Base-by-base conservation (phyloP, 2,797 vertebrate species). In the Meriones psammophilus region DNA sequence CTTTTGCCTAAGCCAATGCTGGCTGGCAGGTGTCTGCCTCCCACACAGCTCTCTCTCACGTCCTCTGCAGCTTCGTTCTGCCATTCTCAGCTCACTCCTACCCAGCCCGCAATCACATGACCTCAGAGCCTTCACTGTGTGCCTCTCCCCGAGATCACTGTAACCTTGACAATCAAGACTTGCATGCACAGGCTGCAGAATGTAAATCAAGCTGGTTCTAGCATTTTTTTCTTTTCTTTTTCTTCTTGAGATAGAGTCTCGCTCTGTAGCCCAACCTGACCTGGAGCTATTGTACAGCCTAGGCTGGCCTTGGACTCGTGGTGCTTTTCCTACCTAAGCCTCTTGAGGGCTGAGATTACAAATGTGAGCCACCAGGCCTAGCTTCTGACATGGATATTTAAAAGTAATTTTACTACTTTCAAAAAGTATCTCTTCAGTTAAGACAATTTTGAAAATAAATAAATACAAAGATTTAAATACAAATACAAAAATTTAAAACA, bases 401-500 rank as follows among this genome's bases (percentile, higher is more conserved):
- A 89, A 88, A 80, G 84, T 66, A n/a, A 39, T 88, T 88, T 76
- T 64, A 46, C n/a, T 91, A 22, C 74, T 85, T 94, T 89, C 7
- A 33, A 50, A 50, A 50, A 50, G 50, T 50, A 50, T 50, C 50
- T 42, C 36, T 73, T 81, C 17, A 15, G 28, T 83, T 69, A 76
- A 94, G 92, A 79, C 36, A 84, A 8, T 20, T 95, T 89, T 66
- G 74, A 94, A 97, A 94, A 91, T 89, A 90, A 96, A 89, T 15
- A 79, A 88, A 91, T 88, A 76, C 17, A 86, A 92, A 89, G 85
- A 42, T 42, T 42, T 42, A 42, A 42, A 42, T 42, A 42, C 42
- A 42, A 42, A 42, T 42, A 42, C 42, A 42, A 89, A 73, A 91
- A 94, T 93, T 54, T 91, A 92, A 94, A 33, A 58, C 76, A 92